Evolutionary conservation across 2,888 invertebrate genomes (phyloP).

Genomic region (Apodemia zela): DNA sequence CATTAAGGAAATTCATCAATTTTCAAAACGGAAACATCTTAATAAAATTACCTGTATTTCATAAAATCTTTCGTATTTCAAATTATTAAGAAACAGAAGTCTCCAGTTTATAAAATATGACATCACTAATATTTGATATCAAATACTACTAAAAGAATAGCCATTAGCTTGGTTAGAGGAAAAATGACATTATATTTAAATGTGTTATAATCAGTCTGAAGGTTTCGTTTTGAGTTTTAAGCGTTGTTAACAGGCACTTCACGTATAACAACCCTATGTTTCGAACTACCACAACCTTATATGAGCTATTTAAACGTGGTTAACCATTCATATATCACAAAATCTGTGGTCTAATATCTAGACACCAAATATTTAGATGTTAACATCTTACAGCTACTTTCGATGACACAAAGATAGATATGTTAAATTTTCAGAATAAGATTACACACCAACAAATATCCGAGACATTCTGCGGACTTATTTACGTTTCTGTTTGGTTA

Average conservation of each 20-base stretch:
- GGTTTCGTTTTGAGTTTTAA: slow-evolving; percentile 9
- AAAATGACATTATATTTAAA: slow-evolving; percentile 15
- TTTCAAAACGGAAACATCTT: no score
- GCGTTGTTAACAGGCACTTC: slow-evolving; percentile 52
- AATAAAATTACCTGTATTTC: no score
- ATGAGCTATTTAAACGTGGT: slow-evolving; percentile 48
- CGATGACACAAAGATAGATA: slow-evolving; percentile 10
- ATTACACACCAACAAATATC: background rate
- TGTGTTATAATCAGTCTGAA: slow-evolving; percentile 3
- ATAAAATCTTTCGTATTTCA: background rate
- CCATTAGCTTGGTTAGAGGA: background rate
- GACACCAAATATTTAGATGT: background rate
- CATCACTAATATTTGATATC: no score
- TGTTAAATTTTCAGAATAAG: slow-evolving; percentile 9
- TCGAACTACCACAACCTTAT: slow-evolving; percentile 68
- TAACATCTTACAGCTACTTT: background rate
- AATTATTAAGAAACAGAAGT: slow-evolving; percentile 3
- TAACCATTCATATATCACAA: slow-evolving; percentile 4
- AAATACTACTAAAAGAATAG: background rate
- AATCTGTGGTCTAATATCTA: background rate
- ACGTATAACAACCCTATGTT: slow-evolving; percentile 44
- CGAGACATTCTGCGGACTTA: background rate
- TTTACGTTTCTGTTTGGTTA: no score
- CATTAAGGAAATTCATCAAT: no score
- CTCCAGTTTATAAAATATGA: no score